Conservation (phyloP, 2,797 vertebrate genomes). For the Amblyopsis hoosieri region DNA sequence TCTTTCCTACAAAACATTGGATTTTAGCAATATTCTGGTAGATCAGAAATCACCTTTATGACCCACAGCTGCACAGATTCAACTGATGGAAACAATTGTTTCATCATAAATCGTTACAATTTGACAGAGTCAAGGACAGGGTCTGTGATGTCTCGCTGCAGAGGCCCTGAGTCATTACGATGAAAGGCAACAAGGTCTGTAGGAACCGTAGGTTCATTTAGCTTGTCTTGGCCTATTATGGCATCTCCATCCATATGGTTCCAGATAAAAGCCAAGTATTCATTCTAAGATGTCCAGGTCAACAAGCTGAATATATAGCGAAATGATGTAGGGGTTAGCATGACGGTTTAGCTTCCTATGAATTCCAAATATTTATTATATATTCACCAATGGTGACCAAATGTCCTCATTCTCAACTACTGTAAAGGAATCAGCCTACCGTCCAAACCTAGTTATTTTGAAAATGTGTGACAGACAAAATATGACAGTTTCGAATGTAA, state of each 20-base stretch:
- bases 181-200: constrained; percentile 51
- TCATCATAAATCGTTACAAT: constrained; percentile 58
- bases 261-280: constrained; percentile 40
- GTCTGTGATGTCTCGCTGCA: constrained; percentile 31
- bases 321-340: constrained; percentile 9
- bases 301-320: not conserved
- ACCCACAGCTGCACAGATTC: constrained; percentile 42
- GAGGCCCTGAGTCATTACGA: constrained; percentile 47
- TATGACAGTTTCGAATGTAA: too few species aligned
- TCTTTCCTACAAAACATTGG: constrained; percentile 14
- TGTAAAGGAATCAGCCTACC: too few species aligned
- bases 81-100: constrained; percentile 56
- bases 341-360: not conserved
- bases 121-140: constrained; percentile 63
- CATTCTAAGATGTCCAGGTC: constrained; percentile 17
- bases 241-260: constrained; percentile 41
- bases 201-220: constrained; percentile 54
- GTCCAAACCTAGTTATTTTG: too few species aligned
- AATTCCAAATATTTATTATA: not conserved
- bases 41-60: constrained; percentile 48
- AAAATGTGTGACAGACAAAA: too few species aligned
- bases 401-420: constrained; percentile 1
- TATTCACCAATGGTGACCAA: not conserved
- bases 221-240: constrained; percentile 52
- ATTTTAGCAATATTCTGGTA: constrained; percentile 40